Evolutionary conservation across 2,797 vertebrate genomes (phyloP), one percentile per base, ranked within the genome.

Genomic region (Scarus forsteni): DNA sequence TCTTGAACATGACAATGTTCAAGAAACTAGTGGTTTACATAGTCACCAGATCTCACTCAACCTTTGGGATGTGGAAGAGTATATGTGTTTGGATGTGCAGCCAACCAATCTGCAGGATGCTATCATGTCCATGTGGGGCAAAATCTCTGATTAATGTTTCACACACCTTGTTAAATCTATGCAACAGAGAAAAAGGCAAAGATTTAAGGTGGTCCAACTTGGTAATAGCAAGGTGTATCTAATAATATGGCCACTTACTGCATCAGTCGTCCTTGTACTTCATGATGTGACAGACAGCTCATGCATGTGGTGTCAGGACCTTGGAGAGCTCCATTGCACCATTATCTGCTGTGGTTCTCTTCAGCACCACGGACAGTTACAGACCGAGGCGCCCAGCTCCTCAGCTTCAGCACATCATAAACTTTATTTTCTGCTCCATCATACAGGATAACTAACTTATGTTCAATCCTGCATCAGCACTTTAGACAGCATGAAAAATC

Each of bases 341-440:
- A 38, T 38, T 43, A 15, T 34, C 35, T 27, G 10, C 55, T 42
- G 66, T 49, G 42, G 14, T 58, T 51, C 16, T 36, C 18, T 66
- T 76, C 61, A 84, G 69, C 74, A 64, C 65, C 52, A 54, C 3
- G 50, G 76, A 80, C 60, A 77, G 53, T 64, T 27, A 36, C 45
- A 53, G 38, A 56, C 40, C 0, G 15, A 65, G 39, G 59, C 54
- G 42, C 59, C 51, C 14, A 8, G 44, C 43, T 56, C 51, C 55
- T 57, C 56, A 55, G 70, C 56, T 27, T 27, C 27, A 27, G 27
- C 42, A 54, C 65, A 40, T 14, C 8, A 45, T 73, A 39, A 39
- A 39, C 9, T 60, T 2, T 27, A 27, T 27, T 27, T 27, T 27
- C 27, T 27, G 27, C 27, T 27, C 27, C 27, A 27, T 27, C 40